These are phyloP conservation scores for Tragelaphus strepsiceros DNA, from an alignment of 2,113 vertebrate species.

Conservation along the genomic window DNA sequence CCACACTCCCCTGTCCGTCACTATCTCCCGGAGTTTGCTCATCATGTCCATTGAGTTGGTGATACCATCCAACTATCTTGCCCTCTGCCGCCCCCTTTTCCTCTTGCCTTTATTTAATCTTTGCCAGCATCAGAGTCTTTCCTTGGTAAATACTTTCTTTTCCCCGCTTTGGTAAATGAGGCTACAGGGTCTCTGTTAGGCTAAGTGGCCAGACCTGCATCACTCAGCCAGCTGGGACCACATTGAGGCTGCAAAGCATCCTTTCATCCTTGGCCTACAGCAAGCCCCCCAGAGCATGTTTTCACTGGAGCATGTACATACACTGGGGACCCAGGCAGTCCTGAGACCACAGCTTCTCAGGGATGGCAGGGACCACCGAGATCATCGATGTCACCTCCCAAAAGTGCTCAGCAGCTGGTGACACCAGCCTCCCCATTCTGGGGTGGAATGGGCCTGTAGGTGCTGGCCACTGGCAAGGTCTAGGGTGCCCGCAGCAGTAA, in stretches of 20 bases:
- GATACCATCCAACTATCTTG: neutral
- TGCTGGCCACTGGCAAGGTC: neutral
- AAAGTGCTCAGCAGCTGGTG: neutral
- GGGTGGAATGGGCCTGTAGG: neutral
- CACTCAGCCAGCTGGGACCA: neutral
- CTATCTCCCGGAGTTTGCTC: neutral
- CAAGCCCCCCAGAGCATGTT: neutral
- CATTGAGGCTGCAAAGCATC: neutral
- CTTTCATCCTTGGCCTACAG: neutral
- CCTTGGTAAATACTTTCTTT: neutral
- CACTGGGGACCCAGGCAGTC: neutral
- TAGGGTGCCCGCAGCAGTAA: neutral
- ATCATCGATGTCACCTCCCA: accelerated
- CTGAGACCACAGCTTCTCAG: neutral
- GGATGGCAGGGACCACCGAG: neutral
- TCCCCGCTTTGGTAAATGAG: neutral
- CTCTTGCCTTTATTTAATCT: neutral
- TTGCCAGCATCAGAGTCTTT: neutral
- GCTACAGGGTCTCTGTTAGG: neutral
- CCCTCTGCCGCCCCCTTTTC: neutral
- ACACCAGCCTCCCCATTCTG: neutral
- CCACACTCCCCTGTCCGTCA: neutral
- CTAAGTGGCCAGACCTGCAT: neutral
- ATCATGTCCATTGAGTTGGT: neutral
- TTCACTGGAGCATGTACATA: accelerated